Conservation (phyloP, 1,140 invertebrate genomes). For the Drosophila kanapiae region DNA sequence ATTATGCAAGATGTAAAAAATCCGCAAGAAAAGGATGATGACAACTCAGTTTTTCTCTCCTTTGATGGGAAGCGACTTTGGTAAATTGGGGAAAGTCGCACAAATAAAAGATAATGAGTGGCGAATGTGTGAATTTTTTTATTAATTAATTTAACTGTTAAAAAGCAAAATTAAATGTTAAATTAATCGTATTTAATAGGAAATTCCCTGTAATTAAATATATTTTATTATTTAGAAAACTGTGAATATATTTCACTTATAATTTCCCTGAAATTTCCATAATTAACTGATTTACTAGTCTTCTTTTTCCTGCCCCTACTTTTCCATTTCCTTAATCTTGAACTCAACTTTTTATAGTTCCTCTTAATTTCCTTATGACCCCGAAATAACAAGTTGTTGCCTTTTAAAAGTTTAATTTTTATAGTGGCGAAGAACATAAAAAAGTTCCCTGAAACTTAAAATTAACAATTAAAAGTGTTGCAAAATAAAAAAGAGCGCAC, state of each 20-base stretch:
- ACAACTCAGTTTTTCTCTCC: constrained; percentile 1
- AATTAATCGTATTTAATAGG: not conserved
- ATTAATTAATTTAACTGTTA: not conserved
- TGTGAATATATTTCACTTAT: not conserved
- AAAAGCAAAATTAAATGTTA: not conserved
- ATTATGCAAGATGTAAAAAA: constrained; percentile 34
- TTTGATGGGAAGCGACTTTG: not conserved
- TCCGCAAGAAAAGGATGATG: constrained; percentile 22
- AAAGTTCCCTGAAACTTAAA: constrained; percentile 18
- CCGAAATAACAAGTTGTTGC: not conserved
- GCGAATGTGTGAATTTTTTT: not conserved
- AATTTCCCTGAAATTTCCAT: not conserved
- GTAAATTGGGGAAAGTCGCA: constrained; percentile 6
- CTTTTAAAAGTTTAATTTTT: constrained; percentile 10
- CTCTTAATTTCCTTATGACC: not conserved
- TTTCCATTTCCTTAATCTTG: not conserved
- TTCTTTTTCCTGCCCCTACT: not conserved
- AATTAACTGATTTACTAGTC: not conserved
- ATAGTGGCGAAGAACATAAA: not conserved
- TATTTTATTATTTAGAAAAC: not conserved
- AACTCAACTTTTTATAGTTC: constrained; percentile 7
- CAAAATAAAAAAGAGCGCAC: not conserved
- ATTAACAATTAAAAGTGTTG: constrained; percentile 30
- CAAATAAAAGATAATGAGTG: not conserved
- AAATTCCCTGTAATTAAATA: not conserved